Conservation (phyloP, 23 tunicate genomes). For the Ascidia mentula region DNA sequence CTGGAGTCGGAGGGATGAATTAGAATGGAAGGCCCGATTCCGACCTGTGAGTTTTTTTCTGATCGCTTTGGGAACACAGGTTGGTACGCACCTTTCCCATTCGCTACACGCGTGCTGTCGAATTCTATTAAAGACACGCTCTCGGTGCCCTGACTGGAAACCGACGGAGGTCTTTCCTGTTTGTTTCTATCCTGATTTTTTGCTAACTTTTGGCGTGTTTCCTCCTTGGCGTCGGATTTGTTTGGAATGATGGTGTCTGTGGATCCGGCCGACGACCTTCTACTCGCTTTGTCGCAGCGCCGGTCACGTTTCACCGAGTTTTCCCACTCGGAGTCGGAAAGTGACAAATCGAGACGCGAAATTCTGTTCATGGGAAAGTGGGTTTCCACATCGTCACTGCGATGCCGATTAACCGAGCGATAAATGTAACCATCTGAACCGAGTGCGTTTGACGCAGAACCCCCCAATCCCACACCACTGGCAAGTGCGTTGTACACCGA, state of each 20-base stretch:
- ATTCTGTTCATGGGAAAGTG: conserved; percentile 12
- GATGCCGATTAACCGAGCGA: neutral
- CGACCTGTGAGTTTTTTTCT: neutral
- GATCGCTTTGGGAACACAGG: conserved; percentile 6
- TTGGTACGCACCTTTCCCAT: neutral
- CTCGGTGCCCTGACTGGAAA: conserved; percentile 25
- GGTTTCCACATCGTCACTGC: neutral
- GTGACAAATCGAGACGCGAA: conserved; percentile 32
- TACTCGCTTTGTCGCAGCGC: neutral
- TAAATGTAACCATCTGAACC: conserved; percentile 21
- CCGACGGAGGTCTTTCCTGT: neutral
- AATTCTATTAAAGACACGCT: conserved; percentile 57
- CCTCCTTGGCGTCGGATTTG: neutral
- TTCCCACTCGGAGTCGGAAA: conserved; percentile 28
- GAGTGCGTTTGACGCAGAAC: neutral
- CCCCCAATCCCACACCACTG: neutral
- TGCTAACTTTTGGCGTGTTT: neutral
- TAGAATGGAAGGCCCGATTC: neutral
- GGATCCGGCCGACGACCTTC: neutral
- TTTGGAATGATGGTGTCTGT: neutral
- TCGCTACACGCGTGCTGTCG: neutral
- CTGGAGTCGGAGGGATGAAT: neutral
- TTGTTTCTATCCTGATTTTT: neutral
- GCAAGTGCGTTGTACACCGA: neutral
- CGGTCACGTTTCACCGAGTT: neutral